Conservation (phyloP, 2,888 invertebrate genomes). For the Drosophila fungiperda region DNA sequence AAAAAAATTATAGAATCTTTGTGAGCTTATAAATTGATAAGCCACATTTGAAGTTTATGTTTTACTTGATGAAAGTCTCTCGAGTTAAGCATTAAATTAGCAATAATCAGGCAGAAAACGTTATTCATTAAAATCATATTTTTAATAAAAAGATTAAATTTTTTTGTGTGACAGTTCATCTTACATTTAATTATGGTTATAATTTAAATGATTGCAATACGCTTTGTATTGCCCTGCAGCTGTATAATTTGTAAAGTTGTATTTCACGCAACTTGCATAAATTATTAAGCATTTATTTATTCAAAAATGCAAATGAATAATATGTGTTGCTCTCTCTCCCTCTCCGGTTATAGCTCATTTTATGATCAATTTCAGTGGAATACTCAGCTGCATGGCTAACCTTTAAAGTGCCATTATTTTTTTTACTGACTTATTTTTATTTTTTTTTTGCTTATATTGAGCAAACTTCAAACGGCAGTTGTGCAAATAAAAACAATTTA, state of each 20-base stretch:
- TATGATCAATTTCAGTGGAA: slow-evolving; percentile 32
- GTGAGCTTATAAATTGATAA: slow-evolving; percentile 61
- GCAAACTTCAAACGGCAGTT: slow-evolving; percentile 57
- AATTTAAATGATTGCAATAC: slow-evolving; percentile 24
- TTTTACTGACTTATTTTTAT: slow-evolving; percentile 50
- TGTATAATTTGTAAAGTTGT: slow-evolving; percentile 30
- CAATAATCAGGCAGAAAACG: slow-evolving; percentile 22
- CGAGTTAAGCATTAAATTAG: slow-evolving; percentile 30
- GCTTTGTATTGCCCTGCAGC: slow-evolving; percentile 30
- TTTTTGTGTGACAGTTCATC: not conserved
- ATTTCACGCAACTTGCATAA: slow-evolving; percentile 8
- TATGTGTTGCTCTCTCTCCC: not conserved
- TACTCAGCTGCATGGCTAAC: slow-evolving; percentile 38
- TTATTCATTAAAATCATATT: slow-evolving; percentile 31
- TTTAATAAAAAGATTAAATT: slow-evolving; percentile 13
- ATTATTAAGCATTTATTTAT: slow-evolving; percentile 24
- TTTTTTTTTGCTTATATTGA: slow-evolving; percentile 26
- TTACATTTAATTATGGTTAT: slow-evolving; percentile 44
- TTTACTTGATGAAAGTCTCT: slow-evolving; percentile 13
- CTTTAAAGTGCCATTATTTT: slow-evolving; percentile 62
- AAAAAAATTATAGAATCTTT: not conserved
- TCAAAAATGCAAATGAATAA: slow-evolving; percentile 29
- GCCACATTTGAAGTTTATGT: slow-evolving; percentile 52
- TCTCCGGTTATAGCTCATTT: slow-evolving; percentile 1
- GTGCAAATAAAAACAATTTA: slow-evolving; percentile 54